Conservation (phyloP, 2,113 vertebrate genomes). For the Sprattus sprattus region DNA sequence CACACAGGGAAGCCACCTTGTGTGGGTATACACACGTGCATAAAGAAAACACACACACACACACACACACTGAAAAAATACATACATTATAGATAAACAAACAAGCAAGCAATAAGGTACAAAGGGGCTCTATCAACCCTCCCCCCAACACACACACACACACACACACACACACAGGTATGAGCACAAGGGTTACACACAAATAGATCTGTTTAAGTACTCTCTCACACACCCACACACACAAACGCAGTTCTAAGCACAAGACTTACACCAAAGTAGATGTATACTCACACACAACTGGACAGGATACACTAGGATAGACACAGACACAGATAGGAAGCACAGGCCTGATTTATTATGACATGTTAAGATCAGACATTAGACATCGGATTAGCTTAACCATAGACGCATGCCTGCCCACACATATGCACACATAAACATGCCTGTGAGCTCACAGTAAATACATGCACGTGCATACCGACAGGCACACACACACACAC, state of each 20-base stretch:
- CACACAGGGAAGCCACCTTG: neutral
- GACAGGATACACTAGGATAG: neutral
- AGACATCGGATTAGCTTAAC: neutral
- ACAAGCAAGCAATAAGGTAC: neutral
- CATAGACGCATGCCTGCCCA: neutral
- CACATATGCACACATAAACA: neutral
- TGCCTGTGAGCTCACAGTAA: neutral
- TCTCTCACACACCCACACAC: neutral
- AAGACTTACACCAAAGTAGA: neutral
- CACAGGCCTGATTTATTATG: neutral
- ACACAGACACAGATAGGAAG: neutral
- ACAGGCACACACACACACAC: neutral
- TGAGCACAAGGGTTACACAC: neutral
- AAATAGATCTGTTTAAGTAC: neutral
- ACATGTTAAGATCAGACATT: neutral
- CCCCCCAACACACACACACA: neutral
- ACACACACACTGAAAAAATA: neutral
- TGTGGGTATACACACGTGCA: neutral
- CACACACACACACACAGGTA: neutral
- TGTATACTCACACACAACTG: neutral
- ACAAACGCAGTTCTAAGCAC: neutral
- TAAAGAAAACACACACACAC: neutral
- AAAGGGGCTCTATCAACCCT: no score
- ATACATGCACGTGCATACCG: constrained; percentile 20
- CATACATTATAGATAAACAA: neutral